Conservation (phyloP, 2,888 invertebrate species). For the Thyatira batis region DNA sequence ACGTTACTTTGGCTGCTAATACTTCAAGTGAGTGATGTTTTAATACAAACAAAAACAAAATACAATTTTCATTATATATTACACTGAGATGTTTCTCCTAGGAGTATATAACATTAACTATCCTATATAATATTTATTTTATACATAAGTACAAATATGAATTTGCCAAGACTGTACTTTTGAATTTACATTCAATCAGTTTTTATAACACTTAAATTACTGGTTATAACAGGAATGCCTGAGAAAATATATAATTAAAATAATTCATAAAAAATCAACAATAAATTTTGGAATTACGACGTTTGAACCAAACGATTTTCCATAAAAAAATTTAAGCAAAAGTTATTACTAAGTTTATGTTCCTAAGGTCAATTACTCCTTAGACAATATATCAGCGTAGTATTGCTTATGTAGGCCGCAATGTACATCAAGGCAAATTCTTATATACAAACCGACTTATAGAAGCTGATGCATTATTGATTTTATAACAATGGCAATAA, state of each 20-base stretch:
- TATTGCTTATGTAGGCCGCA: slow-evolving; percentile 10
- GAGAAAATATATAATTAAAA: too few relatives aligned
- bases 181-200: neutral
- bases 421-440: slow-evolving; percentile 30
- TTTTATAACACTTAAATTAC: neutral
- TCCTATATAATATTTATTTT: slow-evolving; percentile 16
- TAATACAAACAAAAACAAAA: slow-evolving; percentile 9
- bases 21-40: slow-evolving; percentile 18
- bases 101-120: slow-evolving; percentile 2
- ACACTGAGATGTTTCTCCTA: slow-evolving; percentile 8
- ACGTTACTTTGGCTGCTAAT: slow-evolving; percentile 37
- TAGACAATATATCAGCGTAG: neutral
- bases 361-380: neutral
- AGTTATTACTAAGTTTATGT: neutral
- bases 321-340: neutral
- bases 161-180: slow-evolving; percentile 27
- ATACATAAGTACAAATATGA: slow-evolving; percentile 36
- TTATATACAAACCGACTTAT: neutral
- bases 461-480: neutral
- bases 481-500: neutral
- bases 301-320: too few relatives aligned
- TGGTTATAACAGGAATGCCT: neutral
- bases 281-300: too few relatives aligned
- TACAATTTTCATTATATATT: slow-evolving; percentile 10
- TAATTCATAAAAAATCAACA: neutral